These are phyloP conservation scores for Drosophila greeni DNA, from an alignment of 2,888 invertebrate genomes.

Conservation along the genomic window DNA sequence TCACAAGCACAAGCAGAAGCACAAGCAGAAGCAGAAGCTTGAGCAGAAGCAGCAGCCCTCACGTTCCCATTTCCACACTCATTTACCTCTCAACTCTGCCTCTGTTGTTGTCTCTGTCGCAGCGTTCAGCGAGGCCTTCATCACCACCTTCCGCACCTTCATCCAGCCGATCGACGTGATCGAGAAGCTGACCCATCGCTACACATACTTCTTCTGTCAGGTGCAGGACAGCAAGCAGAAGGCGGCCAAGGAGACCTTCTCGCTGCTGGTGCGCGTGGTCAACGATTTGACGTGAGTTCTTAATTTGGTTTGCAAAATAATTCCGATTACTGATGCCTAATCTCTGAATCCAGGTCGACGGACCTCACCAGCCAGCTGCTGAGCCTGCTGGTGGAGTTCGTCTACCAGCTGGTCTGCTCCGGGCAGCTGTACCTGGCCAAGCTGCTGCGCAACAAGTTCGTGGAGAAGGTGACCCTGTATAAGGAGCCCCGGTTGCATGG, in stretches of 20 bases:
- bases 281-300: constrained; percentile 94
- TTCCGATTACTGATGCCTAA: neutral
- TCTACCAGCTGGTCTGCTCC: constrained; percentile 93
- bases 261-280: constrained; percentile 94
- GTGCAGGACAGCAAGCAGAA: constrained; percentile 85
- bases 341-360: constrained; percentile 82
- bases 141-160: constrained; percentile 98
- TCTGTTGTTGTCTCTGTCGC: constrained; percentile 45
- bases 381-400: constrained; percentile 93
- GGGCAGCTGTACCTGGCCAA: constrained; percentile 96
- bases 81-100: constrained; percentile 32
- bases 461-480: constrained; percentile 84
- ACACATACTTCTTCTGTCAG: constrained; percentile 84
- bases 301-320: too few species aligned
- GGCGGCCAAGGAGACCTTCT: constrained; percentile 92
- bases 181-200: constrained; percentile 87
- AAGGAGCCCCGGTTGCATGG: constrained; percentile 77
- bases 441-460: constrained; percentile 91
- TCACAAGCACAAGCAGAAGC: constrained; percentile 9
- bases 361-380: constrained; percentile 91
- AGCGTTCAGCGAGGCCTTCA: constrained; percentile 90
- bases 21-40: constrained; percentile 11
- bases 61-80: constrained; percentile 26
- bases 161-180: constrained; percentile 92
- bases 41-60: constrained; percentile 13